These are phyloP conservation scores for Endotricha flammealis DNA, from an alignment of 2,888 invertebrate species.

Conservation along the genomic window DNA sequence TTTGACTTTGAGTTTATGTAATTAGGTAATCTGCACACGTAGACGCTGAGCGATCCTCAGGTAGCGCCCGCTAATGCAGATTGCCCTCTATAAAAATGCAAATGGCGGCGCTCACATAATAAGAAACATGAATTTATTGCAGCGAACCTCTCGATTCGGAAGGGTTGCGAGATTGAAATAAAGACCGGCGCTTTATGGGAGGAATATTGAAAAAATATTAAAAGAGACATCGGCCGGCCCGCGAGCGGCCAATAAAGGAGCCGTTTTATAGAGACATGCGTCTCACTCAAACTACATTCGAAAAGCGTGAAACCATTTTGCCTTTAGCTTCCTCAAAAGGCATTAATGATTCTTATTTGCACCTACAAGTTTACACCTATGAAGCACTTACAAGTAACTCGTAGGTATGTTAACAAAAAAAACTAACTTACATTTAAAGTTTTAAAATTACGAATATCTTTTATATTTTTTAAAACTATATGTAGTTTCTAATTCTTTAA, in stretches of 20 bases:
- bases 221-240: slow-evolving; percentile 9
- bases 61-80: no score
- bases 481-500: no score
- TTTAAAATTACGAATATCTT: background rate
- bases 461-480: background rate
- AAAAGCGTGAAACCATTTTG: background rate
- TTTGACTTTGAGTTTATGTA: no score
- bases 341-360: no score
- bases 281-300: background rate
- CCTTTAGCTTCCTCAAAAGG: no score
- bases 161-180: slow-evolving; percentile 10
- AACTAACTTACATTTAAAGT: no score
- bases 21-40: no score
- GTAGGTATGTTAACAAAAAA: no score
- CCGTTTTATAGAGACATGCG: background rate
- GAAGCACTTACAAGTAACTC: no score
- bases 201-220: slow-evolving; percentile 21
- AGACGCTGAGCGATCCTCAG: no score
- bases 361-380: no score
- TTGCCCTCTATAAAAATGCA: slow-evolving; percentile 2
- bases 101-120: background rate
- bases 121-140: slow-evolving; percentile 5
- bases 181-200: slow-evolving; percentile 13
- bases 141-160: slow-evolving; percentile 5
- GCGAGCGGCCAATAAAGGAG: background rate